These are phyloP conservation scores for Monarcha castaneiventris DNA, from an alignment of 2,113 vertebrate genomes.

Conservation along the genomic window DNA sequence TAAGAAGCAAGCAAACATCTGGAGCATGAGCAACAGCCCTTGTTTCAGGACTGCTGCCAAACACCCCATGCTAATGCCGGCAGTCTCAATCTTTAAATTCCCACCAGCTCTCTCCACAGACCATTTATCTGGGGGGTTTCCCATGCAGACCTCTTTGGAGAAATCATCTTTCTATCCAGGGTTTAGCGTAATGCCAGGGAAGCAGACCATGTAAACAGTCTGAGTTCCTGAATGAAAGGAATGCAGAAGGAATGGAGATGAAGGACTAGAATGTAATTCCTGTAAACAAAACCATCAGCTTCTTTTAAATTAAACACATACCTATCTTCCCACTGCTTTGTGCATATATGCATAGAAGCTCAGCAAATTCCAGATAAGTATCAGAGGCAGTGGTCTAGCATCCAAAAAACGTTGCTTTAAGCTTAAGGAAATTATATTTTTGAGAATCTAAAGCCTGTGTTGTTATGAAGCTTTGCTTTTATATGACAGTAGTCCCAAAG, in stretches of 20 bases:
- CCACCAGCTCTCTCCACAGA: neutral
- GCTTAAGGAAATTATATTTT: neutral
- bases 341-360: neutral
- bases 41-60: neutral
- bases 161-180: slow-evolving; percentile 18
- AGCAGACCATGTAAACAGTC: slow-evolving; percentile 63
- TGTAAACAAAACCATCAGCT: slow-evolving; percentile 53
- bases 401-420: neutral
- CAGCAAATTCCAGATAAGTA: neutral
- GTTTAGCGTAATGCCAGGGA: slow-evolving; percentile 33
- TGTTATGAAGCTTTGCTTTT: neutral
- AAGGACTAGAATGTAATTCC: slow-evolving; percentile 38
- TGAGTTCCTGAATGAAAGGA: slow-evolving; percentile 62
- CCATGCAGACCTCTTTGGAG: neutral
- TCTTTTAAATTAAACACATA: slow-evolving; percentile 58
- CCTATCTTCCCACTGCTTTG: slow-evolving; percentile 19
- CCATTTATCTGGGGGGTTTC: neutral
- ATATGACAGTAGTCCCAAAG: neutral
- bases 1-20: neutral
- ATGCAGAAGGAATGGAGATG: slow-evolving; percentile 68
- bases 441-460: neutral
- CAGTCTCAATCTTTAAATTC: neutral
- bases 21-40: neutral
- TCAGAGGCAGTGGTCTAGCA: neutral
- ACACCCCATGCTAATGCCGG: neutral